Conservation (phyloP, 2,113 vertebrate genomes). For the Clupea harengus region DNA sequence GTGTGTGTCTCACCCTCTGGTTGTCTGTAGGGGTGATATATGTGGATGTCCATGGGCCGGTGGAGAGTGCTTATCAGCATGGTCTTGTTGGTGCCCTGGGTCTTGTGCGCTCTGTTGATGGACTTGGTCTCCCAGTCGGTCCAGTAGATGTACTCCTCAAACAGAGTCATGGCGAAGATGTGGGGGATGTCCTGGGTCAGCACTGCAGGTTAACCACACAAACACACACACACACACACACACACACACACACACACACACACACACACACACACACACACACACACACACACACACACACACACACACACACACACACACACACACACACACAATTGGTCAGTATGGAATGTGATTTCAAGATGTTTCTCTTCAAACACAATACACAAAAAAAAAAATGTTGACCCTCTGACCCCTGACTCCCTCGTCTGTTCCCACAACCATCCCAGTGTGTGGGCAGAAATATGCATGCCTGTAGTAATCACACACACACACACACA, state of each 20-base stretch:
- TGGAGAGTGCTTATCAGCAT: conserved; percentile 93
- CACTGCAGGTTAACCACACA: conserved; percentile 64
- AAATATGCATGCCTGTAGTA: neutral
- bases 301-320: neutral
- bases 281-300: neutral
- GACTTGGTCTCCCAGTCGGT: conserved; percentile 99
- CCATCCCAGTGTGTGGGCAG: neutral
- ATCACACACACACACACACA: neutral
- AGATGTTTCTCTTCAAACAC: neutral
- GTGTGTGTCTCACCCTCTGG: neutral
- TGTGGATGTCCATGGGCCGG: conserved; percentile 71
- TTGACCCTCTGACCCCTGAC: neutral
- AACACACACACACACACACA: neutral
- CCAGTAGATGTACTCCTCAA: conserved; percentile 98
- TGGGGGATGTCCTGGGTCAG: conserved; percentile 94
- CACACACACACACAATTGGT: neutral
- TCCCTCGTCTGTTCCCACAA: neutral
- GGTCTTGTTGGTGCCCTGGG: conserved; percentile 84
- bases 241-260: neutral
- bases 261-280: neutral
- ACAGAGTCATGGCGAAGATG: conserved; percentile 96
- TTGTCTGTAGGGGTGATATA: neutral
- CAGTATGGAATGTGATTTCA: neutral
- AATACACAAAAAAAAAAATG: neutral
- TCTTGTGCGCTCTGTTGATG: conserved; percentile 94